phyloP scores from a whole-genome alignment of 2,888 invertebrate species.

The Calliopum simillimum region DNA sequence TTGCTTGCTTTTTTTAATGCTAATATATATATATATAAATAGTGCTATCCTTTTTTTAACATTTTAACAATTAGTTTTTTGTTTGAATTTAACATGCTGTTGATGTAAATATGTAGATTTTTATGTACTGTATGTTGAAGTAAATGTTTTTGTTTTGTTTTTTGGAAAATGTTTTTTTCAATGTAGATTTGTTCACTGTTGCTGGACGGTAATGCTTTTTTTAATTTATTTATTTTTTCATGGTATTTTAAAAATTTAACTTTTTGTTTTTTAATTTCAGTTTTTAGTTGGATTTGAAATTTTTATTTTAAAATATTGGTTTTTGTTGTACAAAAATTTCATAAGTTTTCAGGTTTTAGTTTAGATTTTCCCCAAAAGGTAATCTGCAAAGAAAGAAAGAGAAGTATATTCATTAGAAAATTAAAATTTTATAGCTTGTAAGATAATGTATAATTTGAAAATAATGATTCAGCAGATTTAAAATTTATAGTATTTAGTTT shows the following conservation, averaged over 20 bases:
- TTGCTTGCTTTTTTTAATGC: constrained; percentile 14
- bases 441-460: too few relatives aligned
- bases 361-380: not conserved
- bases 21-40: not conserved
- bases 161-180: not conserved
- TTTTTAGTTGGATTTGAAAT: too few relatives aligned
- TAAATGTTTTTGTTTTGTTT: constrained; percentile 1
- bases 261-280: constrained; percentile 7
- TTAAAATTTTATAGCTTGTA: too few relatives aligned
- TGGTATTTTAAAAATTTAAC: not conserved
- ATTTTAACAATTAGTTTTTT: too few relatives aligned
- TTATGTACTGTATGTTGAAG: not conserved
- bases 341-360: constrained; percentile 1
- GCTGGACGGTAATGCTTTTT: constrained; percentile 39
- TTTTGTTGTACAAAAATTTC: not conserved
- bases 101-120: not conserved
- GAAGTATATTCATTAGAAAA: too few relatives aligned
- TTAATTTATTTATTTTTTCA: constrained; percentile 1
- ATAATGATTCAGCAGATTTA: too few relatives aligned
- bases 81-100: too few relatives aligned
- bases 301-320: not conserved
- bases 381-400: constrained; percentile 17
- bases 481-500: too few relatives aligned
- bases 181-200: constrained; percentile 26
- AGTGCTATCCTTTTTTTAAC: constrained; percentile 7